These are phyloP conservation scores for Gracilinanus agilis DNA, from an alignment of 2,113 vertebrate species.

Conservation along the genomic window DNA sequence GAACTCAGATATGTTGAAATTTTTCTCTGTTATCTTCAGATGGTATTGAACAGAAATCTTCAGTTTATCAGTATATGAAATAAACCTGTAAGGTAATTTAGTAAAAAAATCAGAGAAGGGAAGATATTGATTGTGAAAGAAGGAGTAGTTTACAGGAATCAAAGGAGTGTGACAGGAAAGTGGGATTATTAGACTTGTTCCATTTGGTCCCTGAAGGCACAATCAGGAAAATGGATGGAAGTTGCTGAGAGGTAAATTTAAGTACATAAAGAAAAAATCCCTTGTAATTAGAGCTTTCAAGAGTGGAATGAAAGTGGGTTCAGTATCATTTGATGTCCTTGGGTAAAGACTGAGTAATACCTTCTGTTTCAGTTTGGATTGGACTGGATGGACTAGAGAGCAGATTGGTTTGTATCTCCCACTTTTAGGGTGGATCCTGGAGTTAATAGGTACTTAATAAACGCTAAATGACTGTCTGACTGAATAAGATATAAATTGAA, in stretches of 20 bases:
- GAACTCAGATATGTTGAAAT: conserved; percentile 30
- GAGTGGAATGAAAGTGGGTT: background rate
- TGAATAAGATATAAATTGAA: background rate
- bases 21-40: background rate
- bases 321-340: background rate
- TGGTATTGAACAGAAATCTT: background rate
- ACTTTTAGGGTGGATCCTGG: background rate
- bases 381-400: background rate
- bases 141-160: background rate
- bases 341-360: background rate
- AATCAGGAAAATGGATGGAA: background rate
- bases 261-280: background rate
- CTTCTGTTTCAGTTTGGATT: background rate
- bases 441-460: background rate
- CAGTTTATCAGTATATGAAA: background rate
- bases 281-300: background rate
- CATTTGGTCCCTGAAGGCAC: background rate
- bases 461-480: background rate
- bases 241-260: background rate
- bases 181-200: background rate
- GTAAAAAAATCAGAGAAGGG: background rate
- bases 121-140: background rate
- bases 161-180: background rate
- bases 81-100: background rate
- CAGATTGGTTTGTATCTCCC: background rate